Conservation (phyloP, 1,140 invertebrate species). For the Ostrea denselamellosa region DNA sequence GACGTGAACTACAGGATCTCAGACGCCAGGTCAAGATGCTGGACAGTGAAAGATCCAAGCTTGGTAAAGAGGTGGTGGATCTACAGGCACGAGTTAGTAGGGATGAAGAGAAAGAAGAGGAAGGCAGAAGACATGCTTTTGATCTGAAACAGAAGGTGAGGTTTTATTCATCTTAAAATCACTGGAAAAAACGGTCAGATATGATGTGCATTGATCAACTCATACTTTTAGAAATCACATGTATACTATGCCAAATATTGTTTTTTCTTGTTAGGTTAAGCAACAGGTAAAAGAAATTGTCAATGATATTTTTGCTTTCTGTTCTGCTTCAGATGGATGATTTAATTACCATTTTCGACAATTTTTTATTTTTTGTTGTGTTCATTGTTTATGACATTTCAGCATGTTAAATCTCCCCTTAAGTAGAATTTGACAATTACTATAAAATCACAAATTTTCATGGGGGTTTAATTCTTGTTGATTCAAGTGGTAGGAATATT, state of each 20-base stretch:
- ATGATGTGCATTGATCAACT: too few relatives aligned
- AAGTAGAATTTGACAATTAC: too few relatives aligned
- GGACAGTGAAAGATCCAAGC: constrained; percentile 77
- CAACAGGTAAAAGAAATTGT: neutral
- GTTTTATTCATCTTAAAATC: neutral
- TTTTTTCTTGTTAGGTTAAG: neutral
- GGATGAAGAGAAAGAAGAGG: constrained; percentile 90
- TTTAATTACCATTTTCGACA: neutral
- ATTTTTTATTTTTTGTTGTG: neutral
- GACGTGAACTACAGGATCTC: constrained; percentile 78
- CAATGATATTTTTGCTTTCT: neutral
- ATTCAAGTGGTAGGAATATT: too few relatives aligned
- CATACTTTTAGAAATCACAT: too few relatives aligned
- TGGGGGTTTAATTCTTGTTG: too few relatives aligned
- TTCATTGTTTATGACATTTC: constrained; percentile 15
- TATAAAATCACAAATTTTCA: too few relatives aligned
- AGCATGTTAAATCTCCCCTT: neutral
- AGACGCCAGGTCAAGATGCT: constrained; percentile 78
- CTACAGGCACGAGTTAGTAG: constrained; percentile 86
- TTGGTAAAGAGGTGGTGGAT: constrained; percentile 86
- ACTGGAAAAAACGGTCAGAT: too few relatives aligned
- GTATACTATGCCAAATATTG: too few relatives aligned
- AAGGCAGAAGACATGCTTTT: constrained; percentile 79
- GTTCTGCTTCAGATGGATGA: neutral
- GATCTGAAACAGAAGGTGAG: constrained; percentile 78